Evolutionary conservation across 2,113 vertebrate genomes (phyloP).

Genomic region (Corvus cornix): DNA sequence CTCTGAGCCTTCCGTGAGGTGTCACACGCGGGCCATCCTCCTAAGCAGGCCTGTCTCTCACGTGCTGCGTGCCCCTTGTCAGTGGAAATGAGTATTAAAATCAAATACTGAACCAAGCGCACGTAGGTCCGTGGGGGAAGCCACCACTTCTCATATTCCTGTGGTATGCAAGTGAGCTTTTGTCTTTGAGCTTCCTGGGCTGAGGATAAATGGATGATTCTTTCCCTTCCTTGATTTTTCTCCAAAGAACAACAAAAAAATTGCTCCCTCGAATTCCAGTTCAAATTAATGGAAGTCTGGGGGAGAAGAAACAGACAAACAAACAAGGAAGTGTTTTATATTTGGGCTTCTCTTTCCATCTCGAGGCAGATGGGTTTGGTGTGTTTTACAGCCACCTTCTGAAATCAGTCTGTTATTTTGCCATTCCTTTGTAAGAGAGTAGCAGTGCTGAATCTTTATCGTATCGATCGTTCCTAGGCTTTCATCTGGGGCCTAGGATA

Average conservation of each 20-base stretch:
- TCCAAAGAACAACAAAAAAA: background rate
- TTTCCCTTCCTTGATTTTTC: background rate
- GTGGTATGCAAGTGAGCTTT: background rate
- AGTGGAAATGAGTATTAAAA: background rate
- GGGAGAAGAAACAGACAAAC: background rate
- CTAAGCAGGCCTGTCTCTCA: fast-evolving
- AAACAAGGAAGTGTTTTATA: background rate
- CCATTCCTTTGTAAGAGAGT: slow-evolving; percentile 12
- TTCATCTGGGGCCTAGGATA: slow-evolving; percentile 28
- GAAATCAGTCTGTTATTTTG: slow-evolving; percentile 3
- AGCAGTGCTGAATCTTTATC: slow-evolving; percentile 31
- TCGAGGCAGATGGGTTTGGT: background rate
- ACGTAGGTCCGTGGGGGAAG: fast-evolving
- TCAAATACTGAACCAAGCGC: background rate
- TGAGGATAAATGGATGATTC: background rate
- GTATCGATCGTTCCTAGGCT: slow-evolving; percentile 41
- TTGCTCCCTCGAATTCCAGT: background rate
- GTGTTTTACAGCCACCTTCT: slow-evolving; percentile 7
- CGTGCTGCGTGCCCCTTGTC: background rate
- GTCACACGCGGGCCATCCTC: background rate
- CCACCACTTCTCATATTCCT: background rate
- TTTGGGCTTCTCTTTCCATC: background rate
- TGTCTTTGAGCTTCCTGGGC: background rate
- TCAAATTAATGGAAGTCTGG: background rate
- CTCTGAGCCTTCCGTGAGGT: background rate